Base-by-base conservation (phyloP, 1,140 invertebrate genomes). In the Megalonaias nervosa region DNA sequence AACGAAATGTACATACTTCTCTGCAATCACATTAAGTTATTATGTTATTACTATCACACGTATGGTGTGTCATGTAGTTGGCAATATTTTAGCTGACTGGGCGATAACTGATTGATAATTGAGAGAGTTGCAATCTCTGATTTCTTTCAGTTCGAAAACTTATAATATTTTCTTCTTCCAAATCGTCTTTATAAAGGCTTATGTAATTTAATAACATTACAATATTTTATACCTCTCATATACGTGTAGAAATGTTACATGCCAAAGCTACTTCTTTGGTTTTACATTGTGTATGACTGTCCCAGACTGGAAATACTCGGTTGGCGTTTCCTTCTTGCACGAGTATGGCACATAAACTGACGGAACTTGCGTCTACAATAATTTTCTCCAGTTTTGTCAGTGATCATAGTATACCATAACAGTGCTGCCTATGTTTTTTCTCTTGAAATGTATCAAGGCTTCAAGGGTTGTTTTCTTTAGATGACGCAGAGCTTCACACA, bases 221-320 rank as follows among this genome's bases (percentile, higher is more conserved):
- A 90, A 31, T 87, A 69, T 57, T 82, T 61, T 26, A 75, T 74
- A n/a, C 90, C 91, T 57, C 89, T 82, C 26, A 89, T 78, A 23
- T 83, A 93, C 12, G 84, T 80, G 55, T 88, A 77, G 77, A 92
- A 92, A 67, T 91, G 89, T 69, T 90, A 55, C 91, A 82, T 13
- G 87, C 86, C 85, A 84, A 92, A 15, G 91, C 84, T 15, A 91
- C 79, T 13, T 87, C 91, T 31, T 91, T 73, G 31, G 81, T 85
- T 82, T 92, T 90, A 61, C 84, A 82, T 79, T 93, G 91, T 17
- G 87, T 90, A 15, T 88, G 90, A 1, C 82, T 85, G 75, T 92
- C 91, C 13, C 83, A 57, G 26, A 74, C 70, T 70, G 87, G 79
- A 38, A 66, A n/a, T 82, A 80, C 61, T 80, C 70, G 14, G 55